These are phyloP conservation scores for Teleogryllus oceanicus DNA, from an alignment of 2,888 invertebrate genomes.

Conservation along the genomic window DNA sequence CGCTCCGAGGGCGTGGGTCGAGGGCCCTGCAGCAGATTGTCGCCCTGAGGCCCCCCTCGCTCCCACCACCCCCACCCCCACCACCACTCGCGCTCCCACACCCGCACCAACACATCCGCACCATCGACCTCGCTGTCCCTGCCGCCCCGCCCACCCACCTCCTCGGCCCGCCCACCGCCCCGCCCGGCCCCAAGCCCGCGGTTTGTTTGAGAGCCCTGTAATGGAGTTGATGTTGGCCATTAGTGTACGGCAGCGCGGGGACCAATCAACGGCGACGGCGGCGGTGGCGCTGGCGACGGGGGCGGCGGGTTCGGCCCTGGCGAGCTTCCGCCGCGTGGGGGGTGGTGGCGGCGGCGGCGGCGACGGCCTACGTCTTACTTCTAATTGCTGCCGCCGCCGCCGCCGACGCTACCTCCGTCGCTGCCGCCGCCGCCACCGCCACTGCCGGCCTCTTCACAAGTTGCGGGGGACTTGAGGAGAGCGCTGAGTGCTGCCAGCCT, in stretches of 20 bases:
- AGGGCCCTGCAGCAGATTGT: conserved; percentile 4
- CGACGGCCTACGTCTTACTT: neutral
- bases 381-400: conserved; percentile 18
- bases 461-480: conserved; percentile 11
- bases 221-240: conserved; percentile 18
- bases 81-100: neutral
- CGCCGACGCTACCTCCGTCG: neutral
- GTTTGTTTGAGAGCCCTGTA: conserved; percentile 8
- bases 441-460: conserved; percentile 6
- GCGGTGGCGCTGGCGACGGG: neutral
- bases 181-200: neutral
- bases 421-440: neutral
- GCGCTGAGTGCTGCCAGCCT: conserved; percentile 2
- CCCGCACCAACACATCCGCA: neutral
- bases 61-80: neutral
- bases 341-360: neutral
- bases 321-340: neutral
- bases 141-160: too few relatives aligned
- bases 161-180: neutral
- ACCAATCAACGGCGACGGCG: neutral
- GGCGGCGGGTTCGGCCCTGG: neutral
- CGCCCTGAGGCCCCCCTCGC: neutral
- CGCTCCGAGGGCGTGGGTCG: neutral
- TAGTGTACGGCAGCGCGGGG: conserved; percentile 18
- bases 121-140: too few relatives aligned